These are phyloP conservation scores for Drosophila ohnishii DNA, from an alignment of 1,140 invertebrate genomes.

Conservation along the genomic window DNA sequence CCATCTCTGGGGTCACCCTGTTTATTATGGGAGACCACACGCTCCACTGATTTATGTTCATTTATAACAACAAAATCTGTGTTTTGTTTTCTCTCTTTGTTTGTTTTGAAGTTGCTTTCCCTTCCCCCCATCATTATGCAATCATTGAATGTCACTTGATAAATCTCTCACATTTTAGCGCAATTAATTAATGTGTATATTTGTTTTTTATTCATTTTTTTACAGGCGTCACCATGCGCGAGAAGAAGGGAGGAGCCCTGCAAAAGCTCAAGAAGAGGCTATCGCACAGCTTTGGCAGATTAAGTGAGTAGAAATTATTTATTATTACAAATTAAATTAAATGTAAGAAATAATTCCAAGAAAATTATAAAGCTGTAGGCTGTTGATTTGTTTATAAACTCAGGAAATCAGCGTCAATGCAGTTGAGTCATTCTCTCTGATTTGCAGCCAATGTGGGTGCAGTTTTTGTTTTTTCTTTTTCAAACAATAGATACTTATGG, in stretches of 20 bases:
- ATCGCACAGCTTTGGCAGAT: constrained; percentile 94
- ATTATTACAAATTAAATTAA: background rate
- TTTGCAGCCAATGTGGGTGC: constrained; percentile 35
- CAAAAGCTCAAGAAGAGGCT: constrained; percentile 95
- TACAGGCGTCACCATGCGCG: constrained; percentile 93
- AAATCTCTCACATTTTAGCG: constrained; percentile 32
- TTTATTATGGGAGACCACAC: constrained; percentile 76
- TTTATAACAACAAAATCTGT: constrained; percentile 68
- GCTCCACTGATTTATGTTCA: constrained; percentile 78
- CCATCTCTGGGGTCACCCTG: constrained; percentile 33
- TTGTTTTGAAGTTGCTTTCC: constrained; percentile 47
- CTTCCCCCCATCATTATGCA: constrained; percentile 44
- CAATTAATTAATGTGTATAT: constrained; percentile 46
- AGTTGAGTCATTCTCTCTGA: constrained; percentile 27
- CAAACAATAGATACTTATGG: constrained; percentile 48
- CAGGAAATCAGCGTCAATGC: background rate
- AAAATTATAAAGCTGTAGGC: too few species aligned
- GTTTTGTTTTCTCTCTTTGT: constrained; percentile 53
- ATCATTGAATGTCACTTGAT: constrained; percentile 47
- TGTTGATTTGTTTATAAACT: constrained; percentile 4
- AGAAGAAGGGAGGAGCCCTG: constrained; percentile 94
- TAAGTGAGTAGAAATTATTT: constrained; percentile 89
- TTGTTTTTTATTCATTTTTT: constrained; percentile 54
- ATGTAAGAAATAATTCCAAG: background rate
- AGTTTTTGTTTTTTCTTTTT: constrained; percentile 19